Evolutionary conservation across 2,888 invertebrate species (phyloP), one percentile per base, ranked within the genome.

Genomic region (Aporophyla nigra): DNA sequence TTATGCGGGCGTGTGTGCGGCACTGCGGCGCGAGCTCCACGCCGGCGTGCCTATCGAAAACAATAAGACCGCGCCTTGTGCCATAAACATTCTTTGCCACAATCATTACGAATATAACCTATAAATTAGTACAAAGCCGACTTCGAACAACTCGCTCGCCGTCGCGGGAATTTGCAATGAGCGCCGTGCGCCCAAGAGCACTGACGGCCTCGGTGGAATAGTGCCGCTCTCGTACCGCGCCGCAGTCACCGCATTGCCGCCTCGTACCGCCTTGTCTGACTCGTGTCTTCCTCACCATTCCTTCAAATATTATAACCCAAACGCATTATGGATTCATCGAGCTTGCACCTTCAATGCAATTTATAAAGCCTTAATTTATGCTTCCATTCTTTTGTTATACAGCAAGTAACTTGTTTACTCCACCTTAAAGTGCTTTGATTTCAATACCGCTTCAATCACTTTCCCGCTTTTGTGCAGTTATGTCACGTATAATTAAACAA

Each of bases 81-180:
- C 93, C 93, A 94, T 95, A 95, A 95, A 96, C 96, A 96, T 96
- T 96, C 95, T 96, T 96, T 94, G 94, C 92, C 92, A 91, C 94
- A 94, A 95, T 95, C 94, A 95, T 95, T 95, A 93, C 93, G 94
- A 95, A 95, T 95, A 95, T 96, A 94, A 95, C 94, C 95, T 95
- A 95, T 95, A 96, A 96, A 96, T 96, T 96, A 95, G 93, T 91
- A 87, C 92, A 89, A 88, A 90, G 92, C 94, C 94, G 95, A 93
- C 93, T 92, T 91, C 88, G 89, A 92, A 91, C 92, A 91, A 90
- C 91, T 90, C 89, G 91, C 86, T 89, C 89, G 90, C 85, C 89
- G 92, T 90, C 89, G 90, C 90, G 90, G 89, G 94, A 94, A 95
- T 95, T 93, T 85, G 90, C 93, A 94, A 95, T 94, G 92, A 93